Evolutionary conservation across 23 tunicate species (phyloP), one percentile per base, ranked within the genome.

Genomic region (Phallusia fumigata): DNA sequence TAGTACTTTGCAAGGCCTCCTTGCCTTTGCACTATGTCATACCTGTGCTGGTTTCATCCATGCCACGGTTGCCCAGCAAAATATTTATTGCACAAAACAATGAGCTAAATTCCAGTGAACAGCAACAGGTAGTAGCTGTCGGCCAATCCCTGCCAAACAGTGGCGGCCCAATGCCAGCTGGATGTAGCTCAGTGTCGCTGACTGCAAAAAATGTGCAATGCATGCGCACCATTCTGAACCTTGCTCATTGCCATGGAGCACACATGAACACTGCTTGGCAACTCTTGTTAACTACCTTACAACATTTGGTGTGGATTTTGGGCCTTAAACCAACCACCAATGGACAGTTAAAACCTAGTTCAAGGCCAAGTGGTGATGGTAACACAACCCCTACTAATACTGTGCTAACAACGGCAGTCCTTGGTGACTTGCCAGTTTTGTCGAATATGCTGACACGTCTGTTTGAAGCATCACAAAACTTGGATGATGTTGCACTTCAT

Each of bases 401-500:
- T 35, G 95, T 95, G 45, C 74, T 95, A 5, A 95, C 99, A 5
- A 95, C 99, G 28, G 99, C 99, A 21, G 95, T 95, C 0, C 47
- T 90, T 36, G 44, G 88, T 31, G 99, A 95, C 52, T 84, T 95
- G 33, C 99, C 99, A 31, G 82, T 86, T 13, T 65, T 95, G 31
- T 85, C 95, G 0, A 76, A 84, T 32, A 95, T 86, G 92, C 80
- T 95, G 58, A 76, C 96, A 5, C 30, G 80, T 0, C 78, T 95
- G 36, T 95, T 95, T 88, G 93, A 90, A 53, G 84, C 92, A 3
- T 95, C 99, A 15, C 90, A 90, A 80, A 34, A 80, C 75, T 73
- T 95, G 35, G 99, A 95, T 87, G 99, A 95, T 87, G 99, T 95
- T 36, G 95, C 99, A 0, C 73, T 95, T 18, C 99, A 95, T 58